Conservation (phyloP, 2,888 invertebrate species). For the Eupeodes latifasciatus region DNA sequence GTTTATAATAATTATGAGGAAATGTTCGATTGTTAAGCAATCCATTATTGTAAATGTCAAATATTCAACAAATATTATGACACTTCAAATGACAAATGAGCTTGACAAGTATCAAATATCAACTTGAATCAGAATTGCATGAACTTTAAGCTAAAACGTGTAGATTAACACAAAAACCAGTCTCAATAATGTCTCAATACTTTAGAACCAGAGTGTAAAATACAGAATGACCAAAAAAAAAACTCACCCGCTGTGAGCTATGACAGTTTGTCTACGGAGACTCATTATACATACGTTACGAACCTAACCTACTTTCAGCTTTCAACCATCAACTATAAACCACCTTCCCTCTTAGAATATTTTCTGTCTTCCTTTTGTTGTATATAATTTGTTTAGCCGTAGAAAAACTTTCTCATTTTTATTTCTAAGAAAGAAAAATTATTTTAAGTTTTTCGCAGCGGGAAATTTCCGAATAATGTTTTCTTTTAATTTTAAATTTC, state of each 20-base stretch:
- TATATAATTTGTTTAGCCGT: slow-evolving; percentile 58
- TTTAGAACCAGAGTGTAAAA: not conserved
- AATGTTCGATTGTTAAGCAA: too few relatives aligned
- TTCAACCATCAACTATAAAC: not conserved
- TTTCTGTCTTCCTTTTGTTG: slow-evolving; percentile 48
- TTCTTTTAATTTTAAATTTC: slow-evolving; percentile 52
- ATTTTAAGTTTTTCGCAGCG: slow-evolving; percentile 51
- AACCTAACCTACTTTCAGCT: not conserved
- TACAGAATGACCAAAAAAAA: not conserved
- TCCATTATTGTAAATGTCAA: too few relatives aligned
- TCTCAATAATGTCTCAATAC: not conserved
- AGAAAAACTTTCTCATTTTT: slow-evolving; percentile 51
- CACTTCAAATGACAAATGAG: too few relatives aligned
- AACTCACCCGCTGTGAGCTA: not conserved
- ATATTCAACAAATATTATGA: too few relatives aligned
- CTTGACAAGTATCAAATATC: too few relatives aligned
- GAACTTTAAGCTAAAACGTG: too few relatives aligned
- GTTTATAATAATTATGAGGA: too few relatives aligned
- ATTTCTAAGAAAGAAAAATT: slow-evolving; percentile 38
- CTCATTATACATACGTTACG: not conserved
- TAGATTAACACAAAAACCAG: too few relatives aligned
- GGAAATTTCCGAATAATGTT: slow-evolving; percentile 43
- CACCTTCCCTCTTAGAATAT: not conserved
- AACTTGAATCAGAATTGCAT: too few relatives aligned
- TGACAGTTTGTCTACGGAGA: not conserved